Evolutionary conservation across 2,113 vertebrate genomes (phyloP), one percentile per base, ranked within the genome.

Genomic region (Hippocampus barbouri): DNA sequence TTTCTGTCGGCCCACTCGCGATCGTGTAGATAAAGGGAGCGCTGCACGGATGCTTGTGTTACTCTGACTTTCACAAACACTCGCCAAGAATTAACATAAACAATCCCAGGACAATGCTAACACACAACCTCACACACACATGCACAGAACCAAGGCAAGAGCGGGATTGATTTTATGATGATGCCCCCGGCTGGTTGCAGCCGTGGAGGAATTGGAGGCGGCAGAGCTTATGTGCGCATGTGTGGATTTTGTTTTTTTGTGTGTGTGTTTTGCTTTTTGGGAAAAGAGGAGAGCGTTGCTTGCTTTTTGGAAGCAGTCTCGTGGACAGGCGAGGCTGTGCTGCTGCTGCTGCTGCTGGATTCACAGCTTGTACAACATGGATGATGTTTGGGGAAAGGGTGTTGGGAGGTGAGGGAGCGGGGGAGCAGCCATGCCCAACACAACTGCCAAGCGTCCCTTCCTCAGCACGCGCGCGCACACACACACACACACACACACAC

Each of bases 101-200:
- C 87, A 91, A 89, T 75, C 82, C 82, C 85, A 83, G 80, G 87
- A 85, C 54, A 64, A 72, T 83, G 66, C 78, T 73, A 73, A 72
- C 71, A 68, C 74, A 57, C 74, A 57, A 74, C 14, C 38, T 25
- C 25, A 51, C 16, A 79, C 69, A 66, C 57, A 69, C 61, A 76
- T 49, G 59, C 66, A 70, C 66, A 75, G 16, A 71, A 64, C 71
- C 81, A 76, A 62, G 79, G 73, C 81, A 62, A 73, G 74, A 84
- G 83, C 86, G 83, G 86, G 85, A 88, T 90, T 90, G 89, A 90
- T 90, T 90, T 89, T 89, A 88, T 91, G 89, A 89, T 89, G 90
- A 91, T 88, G 90, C 85, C 79, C 83, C 79, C 76, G 85, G 83
- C 85, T 86, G 85, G 83, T 88, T 83, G 69, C 71, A 86, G 82